phyloP scores from a whole-genome alignment of 2,113 vertebrate species.

The Chamaetylas fuelleborni region DNA sequence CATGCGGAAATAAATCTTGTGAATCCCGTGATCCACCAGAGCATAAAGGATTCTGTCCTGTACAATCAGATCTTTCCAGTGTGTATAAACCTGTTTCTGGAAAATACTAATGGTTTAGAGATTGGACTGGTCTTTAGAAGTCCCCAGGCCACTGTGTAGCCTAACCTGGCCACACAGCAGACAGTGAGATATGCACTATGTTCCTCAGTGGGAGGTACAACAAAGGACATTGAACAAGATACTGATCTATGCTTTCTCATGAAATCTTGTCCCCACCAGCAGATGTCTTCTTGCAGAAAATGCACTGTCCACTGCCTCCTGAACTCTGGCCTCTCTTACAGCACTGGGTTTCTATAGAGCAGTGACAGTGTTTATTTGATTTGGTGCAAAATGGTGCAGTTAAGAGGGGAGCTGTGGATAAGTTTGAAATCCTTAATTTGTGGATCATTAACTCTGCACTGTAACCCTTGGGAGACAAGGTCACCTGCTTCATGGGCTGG shows the following conservation, averaged over 20 bases:
- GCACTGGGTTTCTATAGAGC: not conserved
- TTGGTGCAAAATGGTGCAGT: not conserved
- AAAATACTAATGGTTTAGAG: not conserved
- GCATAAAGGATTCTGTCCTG: not conserved
- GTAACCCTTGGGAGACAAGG: slow-evolving; percentile 38
- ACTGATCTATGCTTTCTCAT: not conserved
- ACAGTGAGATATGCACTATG: rapidly evolving
- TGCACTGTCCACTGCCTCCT: not conserved
- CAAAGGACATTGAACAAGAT: not conserved
- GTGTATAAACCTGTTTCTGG: not conserved
- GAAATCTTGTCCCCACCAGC: not conserved
- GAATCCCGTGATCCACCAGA: not conserved
- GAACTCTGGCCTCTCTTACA: not conserved
- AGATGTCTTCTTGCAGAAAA: not conserved
- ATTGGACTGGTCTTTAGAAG: not conserved
- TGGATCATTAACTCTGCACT: slow-evolving; percentile 29
- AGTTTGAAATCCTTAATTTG: slow-evolving; percentile 32
- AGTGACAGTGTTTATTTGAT: not conserved
- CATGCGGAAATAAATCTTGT: rapidly evolving
- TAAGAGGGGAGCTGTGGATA: not conserved
- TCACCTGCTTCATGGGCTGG: not conserved
- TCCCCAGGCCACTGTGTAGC: not conserved
- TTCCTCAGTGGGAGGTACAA: not conserved
- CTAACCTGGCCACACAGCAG: not conserved
- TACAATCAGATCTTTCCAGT: not conserved